These are phyloP conservation scores for Temnothorax ravouxi DNA, from an alignment of 2,888 invertebrate species.

Conservation along the genomic window DNA sequence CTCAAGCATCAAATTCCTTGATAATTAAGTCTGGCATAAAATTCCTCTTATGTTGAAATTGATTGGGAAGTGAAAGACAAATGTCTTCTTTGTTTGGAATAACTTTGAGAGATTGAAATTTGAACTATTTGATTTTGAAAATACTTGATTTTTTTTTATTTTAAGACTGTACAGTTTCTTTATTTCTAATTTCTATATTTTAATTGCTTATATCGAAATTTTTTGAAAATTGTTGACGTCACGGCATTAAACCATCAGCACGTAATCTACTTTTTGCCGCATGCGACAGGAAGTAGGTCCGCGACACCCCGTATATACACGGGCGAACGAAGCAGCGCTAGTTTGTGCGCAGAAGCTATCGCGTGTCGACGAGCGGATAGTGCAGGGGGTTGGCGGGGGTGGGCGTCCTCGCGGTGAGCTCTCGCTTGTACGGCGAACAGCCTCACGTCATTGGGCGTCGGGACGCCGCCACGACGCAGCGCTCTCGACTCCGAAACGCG, in stretches of 20 bases:
- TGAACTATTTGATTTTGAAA: no score
- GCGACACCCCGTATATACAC: constrained; percentile 49
- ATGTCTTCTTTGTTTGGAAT: neutral
- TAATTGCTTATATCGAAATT: neutral
- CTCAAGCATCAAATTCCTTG: neutral
- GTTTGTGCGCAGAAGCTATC: constrained; percentile 73
- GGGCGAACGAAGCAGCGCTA: constrained; percentile 37
- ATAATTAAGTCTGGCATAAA: neutral
- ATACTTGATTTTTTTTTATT: neutral
- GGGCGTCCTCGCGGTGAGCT: constrained; percentile 59
- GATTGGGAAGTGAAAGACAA: neutral
- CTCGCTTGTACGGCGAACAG: constrained; percentile 71
- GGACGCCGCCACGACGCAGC: constrained; percentile 81
- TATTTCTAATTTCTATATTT: neutral
- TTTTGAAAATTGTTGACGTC: neutral
- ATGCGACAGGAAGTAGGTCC: constrained; percentile 18
- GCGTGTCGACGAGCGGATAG: constrained; percentile 62
- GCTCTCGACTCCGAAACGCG: constrained; percentile 67
- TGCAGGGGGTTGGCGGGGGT: constrained; percentile 27
- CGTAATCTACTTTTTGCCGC: constrained; percentile 14
- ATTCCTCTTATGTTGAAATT: neutral
- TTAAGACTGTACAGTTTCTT: neutral
- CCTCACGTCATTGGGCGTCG: constrained; percentile 83
- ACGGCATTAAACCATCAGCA: neutral
- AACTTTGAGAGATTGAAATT: neutral